phyloP scores from a whole-genome alignment of 2,888 invertebrate species.

The Serrognathus titanus region DNA sequence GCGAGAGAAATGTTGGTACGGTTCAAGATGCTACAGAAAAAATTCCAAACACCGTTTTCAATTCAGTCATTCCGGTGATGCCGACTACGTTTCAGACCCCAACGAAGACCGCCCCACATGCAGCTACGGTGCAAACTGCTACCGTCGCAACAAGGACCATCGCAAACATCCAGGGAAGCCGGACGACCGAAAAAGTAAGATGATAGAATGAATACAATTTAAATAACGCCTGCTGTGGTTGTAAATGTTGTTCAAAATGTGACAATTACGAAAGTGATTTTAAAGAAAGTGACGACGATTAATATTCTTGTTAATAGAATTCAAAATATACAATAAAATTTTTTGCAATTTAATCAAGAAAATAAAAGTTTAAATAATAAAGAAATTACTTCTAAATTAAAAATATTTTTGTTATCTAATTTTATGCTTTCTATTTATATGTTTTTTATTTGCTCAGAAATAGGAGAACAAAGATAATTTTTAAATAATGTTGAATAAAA shows the following conservation, averaged over 20 bases:
- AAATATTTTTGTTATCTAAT: no score
- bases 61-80: slow-evolving; percentile 64
- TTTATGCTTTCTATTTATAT: no score
- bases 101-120: slow-evolving; percentile 53
- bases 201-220: not conserved
- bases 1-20: slow-evolving; percentile 63
- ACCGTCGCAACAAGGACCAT: slow-evolving; percentile 58
- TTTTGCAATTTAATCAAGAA: no score
- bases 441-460: no score
- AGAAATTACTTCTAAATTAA: no score
- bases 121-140: slow-evolving; percentile 57
- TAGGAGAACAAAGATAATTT: no score
- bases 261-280: not conserved
- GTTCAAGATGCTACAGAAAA: slow-evolving; percentile 60
- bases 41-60: slow-evolving; percentile 58
- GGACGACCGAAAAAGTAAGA: slow-evolving; percentile 8
- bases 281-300: not conserved
- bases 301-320: no score
- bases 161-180: slow-evolving; percentile 50
- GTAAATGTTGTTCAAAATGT: slow-evolving; percentile 8
- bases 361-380: no score
- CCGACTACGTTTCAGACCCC: slow-evolving; percentile 54
- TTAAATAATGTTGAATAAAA: no score
- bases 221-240: not conserved
- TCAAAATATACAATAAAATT: no score